Evolutionary conservation across 2,113 vertebrate genomes (phyloP).

Genomic region (Egretta garzetta): DNA sequence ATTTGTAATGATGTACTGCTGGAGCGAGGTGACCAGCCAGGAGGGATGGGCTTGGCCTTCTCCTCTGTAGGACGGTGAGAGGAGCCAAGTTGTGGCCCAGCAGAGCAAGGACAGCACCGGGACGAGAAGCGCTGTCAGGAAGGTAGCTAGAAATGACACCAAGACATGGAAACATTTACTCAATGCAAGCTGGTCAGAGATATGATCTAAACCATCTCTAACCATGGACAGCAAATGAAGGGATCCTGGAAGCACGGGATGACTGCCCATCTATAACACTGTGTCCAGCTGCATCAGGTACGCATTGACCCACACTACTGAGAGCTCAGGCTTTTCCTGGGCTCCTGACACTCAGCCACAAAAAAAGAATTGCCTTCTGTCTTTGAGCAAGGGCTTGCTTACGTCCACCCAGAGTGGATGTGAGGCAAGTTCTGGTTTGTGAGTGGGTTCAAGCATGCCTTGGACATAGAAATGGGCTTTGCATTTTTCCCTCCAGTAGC

Average conservation of each 20-base stretch:
- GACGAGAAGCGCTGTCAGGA: neutral
- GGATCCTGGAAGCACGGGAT: neutral
- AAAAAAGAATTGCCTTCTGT: neutral
- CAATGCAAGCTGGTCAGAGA: neutral
- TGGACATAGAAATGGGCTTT: neutral
- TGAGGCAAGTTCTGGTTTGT: neutral
- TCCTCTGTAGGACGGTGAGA: neutral
- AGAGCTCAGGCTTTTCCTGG: neutral
- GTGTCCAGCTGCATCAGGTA: fast-evolving
- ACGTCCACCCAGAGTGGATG: neutral
- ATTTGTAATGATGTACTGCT: neutral
- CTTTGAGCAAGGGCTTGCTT: neutral
- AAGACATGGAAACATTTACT: neutral
- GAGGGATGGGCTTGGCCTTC: neutral
- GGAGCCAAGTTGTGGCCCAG: neutral
- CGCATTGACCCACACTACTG: fast-evolving
- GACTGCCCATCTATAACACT: fast-evolving
- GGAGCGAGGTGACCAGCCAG: neutral
- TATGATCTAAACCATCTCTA: neutral
- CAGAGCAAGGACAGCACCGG: neutral
- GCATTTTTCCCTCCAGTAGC: neutral
- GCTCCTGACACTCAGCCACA: neutral
- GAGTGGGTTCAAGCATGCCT: neutral
- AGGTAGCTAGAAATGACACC: neutral
- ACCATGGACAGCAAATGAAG: neutral